Conservation (phyloP, 1,140 invertebrate species). For the Protaetia brevitarsis region DNA sequence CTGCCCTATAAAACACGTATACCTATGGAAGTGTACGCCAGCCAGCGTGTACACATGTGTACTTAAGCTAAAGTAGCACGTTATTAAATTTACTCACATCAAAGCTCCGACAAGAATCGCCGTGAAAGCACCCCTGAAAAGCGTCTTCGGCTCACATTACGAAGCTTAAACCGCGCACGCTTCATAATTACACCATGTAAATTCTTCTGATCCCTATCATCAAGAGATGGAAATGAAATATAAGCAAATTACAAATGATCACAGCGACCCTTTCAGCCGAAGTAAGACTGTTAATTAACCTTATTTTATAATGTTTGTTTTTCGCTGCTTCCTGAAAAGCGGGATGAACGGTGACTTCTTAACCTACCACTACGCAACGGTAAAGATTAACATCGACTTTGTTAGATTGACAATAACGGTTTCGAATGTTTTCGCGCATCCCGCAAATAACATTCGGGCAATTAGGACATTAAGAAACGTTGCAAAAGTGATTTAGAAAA, state of each 20-base stretch:
- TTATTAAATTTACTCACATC: constrained; percentile 40
- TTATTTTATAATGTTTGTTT: too few species aligned
- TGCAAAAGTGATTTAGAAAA: constrained; percentile 1
- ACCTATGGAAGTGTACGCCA: neutral
- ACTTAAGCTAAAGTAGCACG: constrained; percentile 33
- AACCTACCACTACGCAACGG: neutral
- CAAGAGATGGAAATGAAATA: constrained; percentile 38
- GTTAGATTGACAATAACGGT: neutral
- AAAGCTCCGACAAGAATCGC: constrained; percentile 38
- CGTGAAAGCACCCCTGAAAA: constrained; percentile 39
- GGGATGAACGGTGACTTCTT: too few species aligned
- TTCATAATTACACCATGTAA: constrained; percentile 42
- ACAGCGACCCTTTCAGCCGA: neutral
- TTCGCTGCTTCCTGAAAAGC: too few species aligned
- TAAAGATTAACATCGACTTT: neutral
- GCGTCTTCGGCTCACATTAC: constrained; percentile 36
- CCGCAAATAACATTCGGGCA: neutral
- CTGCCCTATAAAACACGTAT: neutral
- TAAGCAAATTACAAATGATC: constrained; percentile 38
- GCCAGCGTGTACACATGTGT: constrained; percentile 11
- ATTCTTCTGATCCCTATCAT: constrained; percentile 41
- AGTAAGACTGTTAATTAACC: neutral
- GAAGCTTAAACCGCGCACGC: constrained; percentile 36
- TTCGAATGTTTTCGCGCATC: neutral
- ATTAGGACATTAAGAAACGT: neutral